A percentile compares a stretch with the other conserved stretches of the same genome.
phyloP scores from a whole-genome alignment of 1,140 invertebrate genomes.

The Onthophagus taurus region DNA sequence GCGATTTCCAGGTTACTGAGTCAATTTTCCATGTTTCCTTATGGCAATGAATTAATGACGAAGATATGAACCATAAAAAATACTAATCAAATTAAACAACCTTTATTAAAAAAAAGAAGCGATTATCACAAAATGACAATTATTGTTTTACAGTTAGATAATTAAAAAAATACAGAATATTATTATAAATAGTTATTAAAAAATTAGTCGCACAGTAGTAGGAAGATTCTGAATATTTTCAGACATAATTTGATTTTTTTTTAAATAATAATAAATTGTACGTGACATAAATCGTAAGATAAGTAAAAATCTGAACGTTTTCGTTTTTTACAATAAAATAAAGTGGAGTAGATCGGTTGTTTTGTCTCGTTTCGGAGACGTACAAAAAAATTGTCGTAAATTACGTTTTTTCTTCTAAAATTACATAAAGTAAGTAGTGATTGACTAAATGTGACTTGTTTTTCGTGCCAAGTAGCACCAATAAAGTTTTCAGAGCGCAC shows the following conservation, averaged over 20 bases:
- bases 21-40: too few relatives aligned
- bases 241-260: slow-evolving; percentile 7
- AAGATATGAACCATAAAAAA: too few relatives aligned
- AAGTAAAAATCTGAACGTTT: slow-evolving; percentile 14
- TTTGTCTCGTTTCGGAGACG: neutral
- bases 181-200: slow-evolving; percentile 20
- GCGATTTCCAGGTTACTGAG: too few relatives aligned
- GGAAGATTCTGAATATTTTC: slow-evolving; percentile 14
- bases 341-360: slow-evolving; percentile 2
- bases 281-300: slow-evolving; percentile 13
- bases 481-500: slow-evolving; percentile 24
- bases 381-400: slow-evolving; percentile 19
- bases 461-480: slow-evolving; percentile 35
- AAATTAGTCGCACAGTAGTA: slow-evolving; percentile 16
- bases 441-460: slow-evolving; percentile 36
- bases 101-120: slow-evolving; percentile 36
- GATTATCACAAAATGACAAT: slow-evolving; percentile 37
- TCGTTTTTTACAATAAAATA: slow-evolving; percentile 14
- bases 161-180: slow-evolving; percentile 19
- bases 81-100: slow-evolving; percentile 27
- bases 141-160: slow-evolving; percentile 31
- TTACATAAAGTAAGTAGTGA: slow-evolving; percentile 23
- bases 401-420: slow-evolving; percentile 23
- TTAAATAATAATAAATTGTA: slow-evolving; percentile 14
- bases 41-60: too few relatives aligned